A percentile compares a stretch with the other conserved stretches of the same genome.
Evolutionary conservation across 2,888 invertebrate genomes (phyloP).

Genomic region (Bembecia ichneumoniformis): DNA sequence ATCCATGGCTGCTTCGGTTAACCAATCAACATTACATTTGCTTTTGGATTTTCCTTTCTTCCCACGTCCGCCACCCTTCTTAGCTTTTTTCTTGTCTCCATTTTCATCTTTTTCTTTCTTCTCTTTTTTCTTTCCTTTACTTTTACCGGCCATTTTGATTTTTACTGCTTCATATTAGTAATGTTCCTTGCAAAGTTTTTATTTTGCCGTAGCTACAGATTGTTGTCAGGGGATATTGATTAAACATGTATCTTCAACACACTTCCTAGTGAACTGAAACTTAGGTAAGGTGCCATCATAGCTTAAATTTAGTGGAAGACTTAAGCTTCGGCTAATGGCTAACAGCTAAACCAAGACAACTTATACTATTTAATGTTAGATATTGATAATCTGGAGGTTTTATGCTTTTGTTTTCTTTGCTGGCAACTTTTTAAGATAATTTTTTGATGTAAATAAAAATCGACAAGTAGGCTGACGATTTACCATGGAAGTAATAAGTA

Average conservation of each 20-base stretch:
- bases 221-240: background rate
- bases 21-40: conserved; percentile 84
- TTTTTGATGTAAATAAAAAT: too few relatives aligned
- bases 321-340: too few relatives aligned
- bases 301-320: too few relatives aligned
- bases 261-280: too few relatives aligned
- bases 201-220: background rate
- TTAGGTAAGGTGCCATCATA: too few relatives aligned
- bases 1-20: conserved; percentile 92
- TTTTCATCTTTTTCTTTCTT: conserved; percentile 64
- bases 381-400: too few relatives aligned
- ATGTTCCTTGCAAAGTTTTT: background rate
- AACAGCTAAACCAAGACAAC: too few relatives aligned
- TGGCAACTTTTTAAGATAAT: too few relatives aligned
- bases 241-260: background rate
- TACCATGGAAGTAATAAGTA: too few relatives aligned
- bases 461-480: too few relatives aligned
- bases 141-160: conserved; percentile 51
- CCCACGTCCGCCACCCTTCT: conserved; percentile 56
- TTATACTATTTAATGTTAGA: too few relatives aligned
- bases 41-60: conserved; percentile 74
- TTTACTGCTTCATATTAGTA: background rate
- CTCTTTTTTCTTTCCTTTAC: conserved; percentile 59
- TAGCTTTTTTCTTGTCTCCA: conserved; percentile 61
- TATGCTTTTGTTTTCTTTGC: too few relatives aligned